phyloP scores from a whole-genome alignment of 2,797 vertebrate genomes.

The Microctenopoma lineatum region DNA sequence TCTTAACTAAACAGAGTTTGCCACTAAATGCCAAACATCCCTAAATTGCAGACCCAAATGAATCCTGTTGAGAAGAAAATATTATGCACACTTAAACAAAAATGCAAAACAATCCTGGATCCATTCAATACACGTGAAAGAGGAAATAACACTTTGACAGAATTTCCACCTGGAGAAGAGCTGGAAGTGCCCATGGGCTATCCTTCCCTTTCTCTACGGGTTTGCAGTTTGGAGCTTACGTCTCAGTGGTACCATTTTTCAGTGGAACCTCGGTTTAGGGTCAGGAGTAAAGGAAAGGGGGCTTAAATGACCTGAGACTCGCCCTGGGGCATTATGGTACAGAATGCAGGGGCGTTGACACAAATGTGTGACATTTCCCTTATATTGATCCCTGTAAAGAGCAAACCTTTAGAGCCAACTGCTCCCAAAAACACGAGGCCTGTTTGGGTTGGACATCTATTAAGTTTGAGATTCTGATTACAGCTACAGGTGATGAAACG shows the following conservation, averaged over 20 bases:
- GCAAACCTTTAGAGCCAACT: slow-evolving; percentile 51
- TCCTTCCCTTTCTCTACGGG: slow-evolving; percentile 41
- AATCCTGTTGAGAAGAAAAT: slow-evolving; percentile 47
- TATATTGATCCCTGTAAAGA: slow-evolving; percentile 42
- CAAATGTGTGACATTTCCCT: slow-evolving; percentile 67
- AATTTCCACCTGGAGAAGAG: slow-evolving; percentile 37
- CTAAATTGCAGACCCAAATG: not conserved
- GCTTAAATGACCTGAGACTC: slow-evolving; percentile 65
- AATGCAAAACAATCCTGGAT: slow-evolving; percentile 59
- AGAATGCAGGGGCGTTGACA: slow-evolving; percentile 47
- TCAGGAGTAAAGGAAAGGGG: slow-evolving; percentile 59
- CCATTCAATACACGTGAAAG: slow-evolving; percentile 12
- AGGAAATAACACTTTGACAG: slow-evolving; percentile 24
- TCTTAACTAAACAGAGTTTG: not conserved
- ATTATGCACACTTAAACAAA: slow-evolving; percentile 59
- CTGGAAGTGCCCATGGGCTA: slow-evolving; percentile 43
- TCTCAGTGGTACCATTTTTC: slow-evolving; percentile 67
- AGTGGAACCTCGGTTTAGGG: slow-evolving; percentile 56
- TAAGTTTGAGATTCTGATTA: not conserved
- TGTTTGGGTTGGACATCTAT: slow-evolving; percentile 21
- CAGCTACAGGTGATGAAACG: not conserved
- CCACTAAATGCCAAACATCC: not conserved
- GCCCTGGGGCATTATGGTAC: slow-evolving; percentile 52
- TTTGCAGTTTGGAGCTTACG: slow-evolving; percentile 61
- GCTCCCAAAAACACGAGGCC: slow-evolving; percentile 25